Evolutionary conservation across 2,888 invertebrate species (phyloP).

Genomic region (Amphipyra tragopoginis): DNA sequence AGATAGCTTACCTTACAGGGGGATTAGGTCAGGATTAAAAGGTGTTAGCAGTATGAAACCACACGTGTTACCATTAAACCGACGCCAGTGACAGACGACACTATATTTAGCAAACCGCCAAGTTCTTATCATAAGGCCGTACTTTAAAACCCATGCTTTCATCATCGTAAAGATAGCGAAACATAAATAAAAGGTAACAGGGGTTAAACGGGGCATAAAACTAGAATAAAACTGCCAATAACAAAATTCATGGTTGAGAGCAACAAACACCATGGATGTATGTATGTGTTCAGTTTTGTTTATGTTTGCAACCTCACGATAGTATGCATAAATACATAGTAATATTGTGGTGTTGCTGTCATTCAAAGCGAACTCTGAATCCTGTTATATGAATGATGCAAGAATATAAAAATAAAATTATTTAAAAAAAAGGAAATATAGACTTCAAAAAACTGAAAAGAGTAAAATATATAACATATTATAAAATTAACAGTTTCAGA

Average conservation of each 20-base stretch:
- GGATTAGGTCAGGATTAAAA: constrained; percentile 5
- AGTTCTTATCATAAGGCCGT: background rate
- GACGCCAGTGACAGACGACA: background rate
- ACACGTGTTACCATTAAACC: background rate
- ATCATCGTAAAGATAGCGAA: constrained; percentile 25
- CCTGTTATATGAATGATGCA: constrained; percentile 4
- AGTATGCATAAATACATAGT: constrained; percentile 39
- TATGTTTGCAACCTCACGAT: constrained; percentile 31
- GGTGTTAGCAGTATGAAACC: constrained; percentile 7
- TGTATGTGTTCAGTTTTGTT: constrained; percentile 16
- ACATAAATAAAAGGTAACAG: constrained; percentile 27
- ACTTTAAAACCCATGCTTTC: constrained; percentile 6
- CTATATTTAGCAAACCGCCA: no score
- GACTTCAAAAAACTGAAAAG: no score
- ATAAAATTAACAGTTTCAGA: no score
- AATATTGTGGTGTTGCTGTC: constrained; percentile 22
- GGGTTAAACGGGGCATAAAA: constrained; percentile 39
- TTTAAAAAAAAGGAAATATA: no score
- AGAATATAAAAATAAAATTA: no score
- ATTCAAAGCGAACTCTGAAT: constrained; percentile 26
- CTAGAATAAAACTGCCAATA: constrained; percentile 37
- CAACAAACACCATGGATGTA: constrained; percentile 8
- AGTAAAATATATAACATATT: no score
- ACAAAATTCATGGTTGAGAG: constrained; percentile 38
- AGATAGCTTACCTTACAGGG: no score